Base-by-base conservation (phyloP, 2,113 vertebrate genomes). In the Polypterus bichir region DNA sequence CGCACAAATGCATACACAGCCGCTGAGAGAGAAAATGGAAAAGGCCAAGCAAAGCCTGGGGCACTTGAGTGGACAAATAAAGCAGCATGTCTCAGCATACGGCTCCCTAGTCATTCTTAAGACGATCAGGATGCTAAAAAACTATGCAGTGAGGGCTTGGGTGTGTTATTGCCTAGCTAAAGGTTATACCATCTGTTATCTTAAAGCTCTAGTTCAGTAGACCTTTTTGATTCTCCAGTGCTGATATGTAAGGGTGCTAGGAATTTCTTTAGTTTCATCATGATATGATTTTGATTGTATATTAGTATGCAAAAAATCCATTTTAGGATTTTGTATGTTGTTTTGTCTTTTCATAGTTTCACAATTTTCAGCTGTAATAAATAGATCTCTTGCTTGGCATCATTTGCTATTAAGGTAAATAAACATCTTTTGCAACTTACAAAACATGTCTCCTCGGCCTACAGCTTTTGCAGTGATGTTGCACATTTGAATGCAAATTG, bases 121-220 rank as follows among this genome's bases (percentile, higher is more conserved):
- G 53, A 46, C 49, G 47, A 46, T 45, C 44, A 46, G 49, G 45
- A 9, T 55, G 55, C 56, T 62, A 49, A 44, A 9, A 51, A 55
- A 27, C 47, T 49, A 48, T 2, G 62, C 54, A 11, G 46, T 46
- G 49, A 49, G 49, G 49, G 9, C 44, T 10, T 7, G 47, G 59
- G 48, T 59, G 52, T 57, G 27, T 60, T 48, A 46, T 59, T 55
- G 10, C 47, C 48, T 51, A 45, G 51, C 9, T n/a, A 57, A 48
- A 63, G 69, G 60, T 61, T 68, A 48, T 44, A 44, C 5, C 58
- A 53, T 59, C 55, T 61, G 47, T 11, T 48, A 64, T 66, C 65
- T 67, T 59, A 61, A 62, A 61, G n/a, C 44, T 65, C 54, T 5
- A 6, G 61, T 79, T 81, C 79, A 85, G 83, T 80, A 78, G 70